Base-by-base conservation (phyloP, 2,888 invertebrate genomes). In the Melikaiella ostensackeni region DNA sequence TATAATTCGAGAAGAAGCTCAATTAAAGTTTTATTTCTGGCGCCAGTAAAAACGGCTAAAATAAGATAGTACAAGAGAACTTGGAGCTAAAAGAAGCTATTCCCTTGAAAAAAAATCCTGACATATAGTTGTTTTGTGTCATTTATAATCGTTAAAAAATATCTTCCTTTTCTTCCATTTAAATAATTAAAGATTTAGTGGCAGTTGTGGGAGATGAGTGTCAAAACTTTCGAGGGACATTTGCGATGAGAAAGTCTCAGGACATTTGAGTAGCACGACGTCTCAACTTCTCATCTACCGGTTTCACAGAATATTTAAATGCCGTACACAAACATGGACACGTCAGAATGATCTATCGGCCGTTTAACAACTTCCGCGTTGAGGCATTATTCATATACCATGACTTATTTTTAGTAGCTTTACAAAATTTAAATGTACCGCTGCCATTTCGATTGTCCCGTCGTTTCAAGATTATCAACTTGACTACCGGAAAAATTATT, bases 311-410 rank as follows among this genome's bases (percentile, higher is more conserved):
- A 38, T 63, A 78, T 78, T 73, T 55, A 76, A 76, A 78, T 78
- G 61, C 8, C 59, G 50, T 30, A 30, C 73, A 73, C 38, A 76
- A 73, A 76, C 38, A 76, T 59, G 73, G 30, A 76, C 70, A 82
- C 64, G 79, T 81, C 78, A 70, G 79, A 73, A 83, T 82, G 83
- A 82, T 81, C 79, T 81, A 84, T 82, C 76, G 80, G 46, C 74
- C 64, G 75, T 80, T 84, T 83, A 84, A 84, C 77, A 75, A 84
- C 83, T 84, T 84, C 84, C 84, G 83, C 80, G 80, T 84, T 82
- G 79, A 76, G 74, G 77, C 75, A 80, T 84, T 83, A 83, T 83
- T 83, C 83, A 82, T 77, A 77, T 75, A 59, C 75, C 62, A 50
- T 73, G 70, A 63, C 79, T 79, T 78, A 83, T 82, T 84, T 84